Percentiles rank a stretch among this genome's conserved stretches.
Evolutionary conservation across 1,140 invertebrate species (phyloP).

Genomic region (Vanessa atalanta): DNA sequence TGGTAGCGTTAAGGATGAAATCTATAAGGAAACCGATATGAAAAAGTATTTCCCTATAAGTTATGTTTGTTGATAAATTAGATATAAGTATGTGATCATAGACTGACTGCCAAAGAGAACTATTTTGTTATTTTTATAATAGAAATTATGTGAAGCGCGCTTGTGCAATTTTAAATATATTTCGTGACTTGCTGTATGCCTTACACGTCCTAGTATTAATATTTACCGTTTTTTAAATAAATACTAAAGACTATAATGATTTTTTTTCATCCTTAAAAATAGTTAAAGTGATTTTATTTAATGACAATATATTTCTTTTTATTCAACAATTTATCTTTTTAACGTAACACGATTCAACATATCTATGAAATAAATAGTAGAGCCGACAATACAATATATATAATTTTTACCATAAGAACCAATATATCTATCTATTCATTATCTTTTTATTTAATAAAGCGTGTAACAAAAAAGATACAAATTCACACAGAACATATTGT

Average conservation of each 20-base stretch:
- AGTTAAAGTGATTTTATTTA: neutral
- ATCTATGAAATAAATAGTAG: too few species aligned
- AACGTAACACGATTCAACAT: too few species aligned
- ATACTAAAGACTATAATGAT: neutral
- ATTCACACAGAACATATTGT: conserved; percentile 14
- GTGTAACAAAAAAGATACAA: conserved; percentile 20
- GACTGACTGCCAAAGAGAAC: conserved; percentile 72
- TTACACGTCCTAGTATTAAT: conserved; percentile 3
- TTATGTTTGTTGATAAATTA: conserved; percentile 40
- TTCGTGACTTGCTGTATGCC: neutral
- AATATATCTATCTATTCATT: neutral
- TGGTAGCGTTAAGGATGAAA: conserved; percentile 37
- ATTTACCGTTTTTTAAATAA: conserved; percentile 14
- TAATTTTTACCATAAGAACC: too few species aligned
- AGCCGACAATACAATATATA: too few species aligned
- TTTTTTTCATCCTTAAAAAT: neutral
- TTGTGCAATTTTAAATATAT: conserved; percentile 9
- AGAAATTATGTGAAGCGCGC: neutral
- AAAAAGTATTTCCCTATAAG: conserved; percentile 69
- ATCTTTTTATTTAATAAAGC: neutral
- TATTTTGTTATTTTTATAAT: conserved; percentile 51
- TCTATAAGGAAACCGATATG: conserved; percentile 51
- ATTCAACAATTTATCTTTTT: too few species aligned
- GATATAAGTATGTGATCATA: conserved; percentile 17
- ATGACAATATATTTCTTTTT: too few species aligned